These are phyloP conservation scores for Lutraria lutraria DNA, from an alignment of 2,888 invertebrate species.

Conservation along the genomic window DNA sequence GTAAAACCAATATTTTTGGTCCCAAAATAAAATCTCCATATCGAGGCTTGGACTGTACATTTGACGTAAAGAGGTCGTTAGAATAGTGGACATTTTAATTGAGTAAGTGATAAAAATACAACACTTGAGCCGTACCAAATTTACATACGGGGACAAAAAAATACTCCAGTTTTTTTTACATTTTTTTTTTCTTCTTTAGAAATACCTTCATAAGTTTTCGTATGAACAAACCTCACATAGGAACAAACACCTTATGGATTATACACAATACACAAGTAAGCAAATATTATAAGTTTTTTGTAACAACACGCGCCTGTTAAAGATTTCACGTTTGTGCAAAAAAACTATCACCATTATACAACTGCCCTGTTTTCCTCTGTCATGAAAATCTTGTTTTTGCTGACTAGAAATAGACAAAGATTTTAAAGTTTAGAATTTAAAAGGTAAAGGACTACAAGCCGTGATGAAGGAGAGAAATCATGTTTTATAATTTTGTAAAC, in stretches of 20 bases:
- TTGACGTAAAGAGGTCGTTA: too few species aligned
- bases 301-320: conserved; percentile 6
- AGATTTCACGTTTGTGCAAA: not conserved
- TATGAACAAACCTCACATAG: not conserved
- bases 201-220: not conserved
- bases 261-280: not conserved
- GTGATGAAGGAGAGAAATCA: not conserved
- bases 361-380: not conserved
- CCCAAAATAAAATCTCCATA: too few species aligned
- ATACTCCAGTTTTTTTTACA: too few species aligned
- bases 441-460: not conserved
- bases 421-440: not conserved
- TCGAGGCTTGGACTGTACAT: too few species aligned
- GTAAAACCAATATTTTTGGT: too few species aligned
- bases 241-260: not conserved
- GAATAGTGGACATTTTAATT: too few species aligned
- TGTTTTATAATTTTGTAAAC: not conserved
- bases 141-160: not conserved
- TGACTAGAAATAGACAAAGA: not conserved
- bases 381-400: not conserved
- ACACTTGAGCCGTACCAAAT: too few species aligned
- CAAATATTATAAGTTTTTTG: not conserved
- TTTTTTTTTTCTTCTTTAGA: not conserved
- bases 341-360: not conserved
- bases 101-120: too few species aligned